Base-by-base conservation (phyloP, 1,140 invertebrate species). In the Drosophila nannoptera region DNA sequence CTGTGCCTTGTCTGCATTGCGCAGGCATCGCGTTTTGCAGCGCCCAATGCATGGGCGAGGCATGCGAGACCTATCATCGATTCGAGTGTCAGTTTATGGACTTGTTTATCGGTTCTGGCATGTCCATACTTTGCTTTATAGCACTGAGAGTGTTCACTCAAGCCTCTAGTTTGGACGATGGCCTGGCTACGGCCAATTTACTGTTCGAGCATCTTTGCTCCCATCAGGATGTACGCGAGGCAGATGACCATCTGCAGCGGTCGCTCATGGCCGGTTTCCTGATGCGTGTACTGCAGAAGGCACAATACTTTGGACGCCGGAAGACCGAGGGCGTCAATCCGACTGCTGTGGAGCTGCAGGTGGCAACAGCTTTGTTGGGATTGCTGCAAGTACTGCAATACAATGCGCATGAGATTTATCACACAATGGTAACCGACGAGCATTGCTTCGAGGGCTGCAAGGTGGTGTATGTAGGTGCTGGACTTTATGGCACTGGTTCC, bases 321-420 rank as follows among this genome's bases (percentile, higher is more conserved):
- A 89, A 87, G 53, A 89, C 87, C 0, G 89, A 90, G 36, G 78
- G 60, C 40, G 71, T 88, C 6, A 88, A 88, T 87, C 91, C 87
- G 12, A 90, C 87, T 0, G 90, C 91, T 86, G 90, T 91, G 4
- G 92, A 94, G 80, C 87, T 91, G 22, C 89, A 90, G 42, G 91
- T 94, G 22, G 92, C 90, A 7, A 91, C 93, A 11, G 89, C 96
- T 12, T 87, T 97, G 12, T 88, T 96, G 1, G 92, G 92, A 36
- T 92, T 96, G 78, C 91, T 97, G 3, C 94, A 96, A 90, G 91
- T 96, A 49, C 88, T 97, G 2, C 96, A 97, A 73, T 97, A 96
- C 90, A 97, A 97, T 90, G 96, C 96, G 1, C 96, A 97, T 88
- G 96, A 97, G 90, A 93, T 97, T n/a, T 95, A 93, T 64, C 95